These are phyloP conservation scores for Drosophila ogumai DNA, from an alignment of 1,140 invertebrate species.

Conservation along the genomic window DNA sequence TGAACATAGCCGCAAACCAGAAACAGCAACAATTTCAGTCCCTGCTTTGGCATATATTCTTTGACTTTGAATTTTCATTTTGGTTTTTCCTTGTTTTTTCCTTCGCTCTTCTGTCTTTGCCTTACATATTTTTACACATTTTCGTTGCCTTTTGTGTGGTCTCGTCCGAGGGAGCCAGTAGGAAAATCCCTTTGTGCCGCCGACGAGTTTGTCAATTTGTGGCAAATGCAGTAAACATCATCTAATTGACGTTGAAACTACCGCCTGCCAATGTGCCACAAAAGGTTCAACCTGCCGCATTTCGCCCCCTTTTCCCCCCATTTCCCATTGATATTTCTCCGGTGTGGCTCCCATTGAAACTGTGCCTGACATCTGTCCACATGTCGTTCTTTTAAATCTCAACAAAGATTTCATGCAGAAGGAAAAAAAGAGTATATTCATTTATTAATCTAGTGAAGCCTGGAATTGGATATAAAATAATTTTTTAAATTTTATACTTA, in stretches of 20 bases:
- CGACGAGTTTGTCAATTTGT: conserved; percentile 76
- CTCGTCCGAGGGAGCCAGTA: conserved; percentile 6
- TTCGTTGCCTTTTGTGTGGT: conserved; percentile 22
- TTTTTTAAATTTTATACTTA: too few species aligned
- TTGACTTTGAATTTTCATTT: conserved; percentile 72
- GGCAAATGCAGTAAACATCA: conserved; percentile 79
- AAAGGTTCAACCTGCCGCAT: conserved; percentile 15
- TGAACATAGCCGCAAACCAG: conserved; percentile 75
- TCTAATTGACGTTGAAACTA: conserved; percentile 80
- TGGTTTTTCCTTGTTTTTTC: conserved; percentile 17
- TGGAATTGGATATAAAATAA: neutral
- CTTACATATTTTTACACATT: conserved; percentile 54
- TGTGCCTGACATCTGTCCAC: conserved; percentile 54
- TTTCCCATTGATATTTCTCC: neutral
- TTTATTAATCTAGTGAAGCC: neutral
- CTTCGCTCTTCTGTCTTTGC: conserved; percentile 9
- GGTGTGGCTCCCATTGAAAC: conserved; percentile 7
- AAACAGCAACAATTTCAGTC: conserved; percentile 44
- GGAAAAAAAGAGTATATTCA: neutral
- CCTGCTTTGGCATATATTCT: conserved; percentile 62
- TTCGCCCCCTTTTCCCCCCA: neutral
- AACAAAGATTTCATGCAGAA: neutral
- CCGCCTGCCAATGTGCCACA: conserved; percentile 39
- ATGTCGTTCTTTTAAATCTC: conserved; percentile 28
- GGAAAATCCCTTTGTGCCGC: conserved; percentile 43